These are phyloP conservation scores for Panorpa germanica DNA, from an alignment of 2,888 invertebrate genomes.

Conservation along the genomic window DNA sequence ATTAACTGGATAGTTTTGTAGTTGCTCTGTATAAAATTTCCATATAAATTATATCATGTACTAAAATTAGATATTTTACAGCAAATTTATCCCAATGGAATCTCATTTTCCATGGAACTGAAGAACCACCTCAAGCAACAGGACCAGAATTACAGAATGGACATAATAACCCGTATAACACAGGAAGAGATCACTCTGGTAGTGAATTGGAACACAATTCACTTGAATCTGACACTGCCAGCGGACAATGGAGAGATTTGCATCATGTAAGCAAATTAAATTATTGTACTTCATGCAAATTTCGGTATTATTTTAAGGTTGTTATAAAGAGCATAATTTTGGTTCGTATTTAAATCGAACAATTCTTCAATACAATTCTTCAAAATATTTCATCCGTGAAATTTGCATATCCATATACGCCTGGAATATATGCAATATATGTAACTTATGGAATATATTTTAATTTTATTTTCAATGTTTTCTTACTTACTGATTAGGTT, in stretches of 20 bases:
- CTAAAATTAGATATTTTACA: too few relatives aligned
- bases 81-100: slow-evolving; percentile 59
- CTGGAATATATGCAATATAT: too few relatives aligned
- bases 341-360: too few relatives aligned
- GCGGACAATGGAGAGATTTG: slow-evolving; percentile 39
- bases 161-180: slow-evolving; percentile 16
- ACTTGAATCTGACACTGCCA: slow-evolving; percentile 31
- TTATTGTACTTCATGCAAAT: slow-evolving; percentile 7
- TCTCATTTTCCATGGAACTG: slow-evolving; percentile 66
- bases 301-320: background rate
- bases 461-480: too few relatives aligned
- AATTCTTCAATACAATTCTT: too few relatives aligned
- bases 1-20: too few relatives aligned
- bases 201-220: slow-evolving; percentile 39
- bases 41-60: slow-evolving; percentile 1
- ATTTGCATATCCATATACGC: too few relatives aligned
- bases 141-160: slow-evolving; percentile 20
- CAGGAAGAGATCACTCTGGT: slow-evolving; percentile 18
- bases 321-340: background rate
- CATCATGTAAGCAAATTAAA: slow-evolving; percentile 46
- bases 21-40: slow-evolving; percentile 1
- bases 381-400: too few relatives aligned
- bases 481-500: too few relatives aligned
- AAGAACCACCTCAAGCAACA: slow-evolving; percentile 34
- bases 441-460: too few relatives aligned